Evolutionary conservation across 2,113 vertebrate genomes (phyloP).

Genomic region (Elephas maximus): DNA sequence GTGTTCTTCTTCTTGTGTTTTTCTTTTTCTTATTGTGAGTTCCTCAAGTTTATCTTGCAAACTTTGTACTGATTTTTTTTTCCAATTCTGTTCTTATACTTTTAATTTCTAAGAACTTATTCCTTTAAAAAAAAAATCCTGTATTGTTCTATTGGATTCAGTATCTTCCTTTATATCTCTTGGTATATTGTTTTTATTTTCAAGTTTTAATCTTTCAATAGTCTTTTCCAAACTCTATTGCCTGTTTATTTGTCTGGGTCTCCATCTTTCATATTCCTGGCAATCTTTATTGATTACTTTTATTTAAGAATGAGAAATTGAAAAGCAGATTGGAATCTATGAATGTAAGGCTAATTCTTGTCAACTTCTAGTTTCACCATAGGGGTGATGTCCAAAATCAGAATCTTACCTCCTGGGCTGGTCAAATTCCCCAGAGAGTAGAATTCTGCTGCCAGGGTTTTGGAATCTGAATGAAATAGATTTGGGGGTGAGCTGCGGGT

Average conservation of each 20-base stretch:
- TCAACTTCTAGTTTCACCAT: neutral
- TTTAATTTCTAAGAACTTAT: slow-evolving; percentile 52
- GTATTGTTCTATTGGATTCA: neutral
- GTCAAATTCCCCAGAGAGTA: neutral
- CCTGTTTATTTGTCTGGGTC: neutral
- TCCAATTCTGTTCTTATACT: neutral
- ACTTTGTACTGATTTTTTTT: neutral
- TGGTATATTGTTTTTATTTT: slow-evolving; percentile 1
- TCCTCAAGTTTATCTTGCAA: neutral
- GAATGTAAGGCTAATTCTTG: neutral
- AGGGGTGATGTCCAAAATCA: neutral
- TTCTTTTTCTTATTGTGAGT: neutral
- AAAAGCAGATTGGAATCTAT: neutral
- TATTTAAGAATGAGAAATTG: slow-evolving; percentile 4
- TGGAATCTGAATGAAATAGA: neutral
- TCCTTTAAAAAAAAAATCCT: neutral
- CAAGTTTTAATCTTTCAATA: slow-evolving; percentile 19
- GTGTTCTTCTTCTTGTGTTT: neutral
- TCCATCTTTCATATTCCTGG: neutral
- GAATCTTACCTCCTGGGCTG: neutral
- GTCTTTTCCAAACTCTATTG: neutral
- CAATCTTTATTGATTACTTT: neutral
- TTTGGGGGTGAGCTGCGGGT: rapidly evolving
- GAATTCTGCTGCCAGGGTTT: neutral
- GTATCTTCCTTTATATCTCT: slow-evolving; percentile 16